phyloP scores from a whole-genome alignment of 2,797 vertebrate species.

The Rhyacichthys aspro region DNA sequence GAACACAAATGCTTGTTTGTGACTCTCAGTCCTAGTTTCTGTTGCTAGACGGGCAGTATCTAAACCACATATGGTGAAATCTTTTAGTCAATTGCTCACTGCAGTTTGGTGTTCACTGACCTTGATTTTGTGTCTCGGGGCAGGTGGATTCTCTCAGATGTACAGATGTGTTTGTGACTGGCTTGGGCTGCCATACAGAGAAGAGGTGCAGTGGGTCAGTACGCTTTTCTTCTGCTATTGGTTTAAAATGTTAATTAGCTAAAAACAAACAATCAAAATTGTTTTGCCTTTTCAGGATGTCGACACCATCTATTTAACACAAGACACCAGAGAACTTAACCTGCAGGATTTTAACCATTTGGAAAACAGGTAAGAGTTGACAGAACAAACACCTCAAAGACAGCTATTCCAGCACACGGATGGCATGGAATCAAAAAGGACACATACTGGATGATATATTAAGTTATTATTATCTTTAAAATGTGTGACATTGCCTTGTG shows the following conservation, averaged over 20 bases:
- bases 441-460: too few species aligned
- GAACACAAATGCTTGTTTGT: background rate
- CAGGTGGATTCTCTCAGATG: constrained; percentile 98
- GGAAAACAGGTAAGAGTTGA: constrained; percentile 87
- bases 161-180: constrained; percentile 97
- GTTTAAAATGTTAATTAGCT: too few species aligned
- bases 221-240: background rate
- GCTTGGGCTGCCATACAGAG: constrained; percentile 92
- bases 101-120: background rate
- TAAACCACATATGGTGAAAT: too few species aligned
- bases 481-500: background rate
- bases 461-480: too few species aligned
- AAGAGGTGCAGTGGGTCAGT: constrained; percentile 98
- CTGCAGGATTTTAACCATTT: constrained; percentile 97
- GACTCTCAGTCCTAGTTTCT: background rate
- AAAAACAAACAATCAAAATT: background rate
- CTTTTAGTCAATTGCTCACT: background rate
- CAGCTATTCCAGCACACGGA: too few species aligned
- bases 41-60: too few species aligned
- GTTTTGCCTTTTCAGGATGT: constrained; percentile 83
- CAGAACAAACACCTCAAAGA: background rate
- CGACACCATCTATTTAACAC: constrained; percentile 96
- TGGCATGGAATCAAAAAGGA: too few species aligned
- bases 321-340: constrained; percentile 94
- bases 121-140: constrained; percentile 13